Evolutionary conservation across 2,113 vertebrate species (phyloP), one percentile per base, ranked within the genome.

Genomic region (Ellobius talpinus): DNA sequence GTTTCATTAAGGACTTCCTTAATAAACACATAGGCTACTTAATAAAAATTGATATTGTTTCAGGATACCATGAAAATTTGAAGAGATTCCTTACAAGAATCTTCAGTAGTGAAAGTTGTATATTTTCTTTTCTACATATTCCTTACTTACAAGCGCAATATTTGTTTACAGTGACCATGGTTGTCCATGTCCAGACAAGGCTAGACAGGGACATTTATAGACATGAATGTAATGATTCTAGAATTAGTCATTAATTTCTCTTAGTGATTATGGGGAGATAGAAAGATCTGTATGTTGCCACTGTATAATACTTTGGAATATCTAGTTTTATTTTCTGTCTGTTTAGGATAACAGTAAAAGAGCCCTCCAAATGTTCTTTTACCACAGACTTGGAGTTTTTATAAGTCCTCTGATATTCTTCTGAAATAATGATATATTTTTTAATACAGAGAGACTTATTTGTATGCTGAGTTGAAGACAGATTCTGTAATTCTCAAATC

Each of bases 11-110:
- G 21, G 33, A 74, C 3, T 5, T 91, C 36, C n/a, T 39, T 91
- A 91, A 70, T 45, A 88, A 58, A 50, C 65, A 21, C 11, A 74
- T 63, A 9, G 24, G 65, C 72, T 93, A 87, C 8, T 72, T 91
- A 50, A 33, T 47, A 76, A 89, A 90, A 94, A 45, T 4, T 76
- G 14, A 31, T 52, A 1, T n/a, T 61, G 17, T 74, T 85, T 95
- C 16, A 87, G 33, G 11, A 39, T 81, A 63, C 11, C 13, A 36
- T 68, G 70, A 77, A 93, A n/a, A 65, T 93, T 47, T 39, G 26
- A 91, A 90, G 82, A 89, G 47, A 70, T 89, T 47, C 74, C 39
- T 89, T 81, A 29, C 36, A 70, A 93, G 81, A 88, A 39, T 82
- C 16, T 42, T 85, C 61, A 89, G 13, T 79, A 63, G 16, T 26